Evolutionary conservation across 92 coral and sea anemone species (phyloP).

Genomic region (Palythoa caribaeorum): DNA sequence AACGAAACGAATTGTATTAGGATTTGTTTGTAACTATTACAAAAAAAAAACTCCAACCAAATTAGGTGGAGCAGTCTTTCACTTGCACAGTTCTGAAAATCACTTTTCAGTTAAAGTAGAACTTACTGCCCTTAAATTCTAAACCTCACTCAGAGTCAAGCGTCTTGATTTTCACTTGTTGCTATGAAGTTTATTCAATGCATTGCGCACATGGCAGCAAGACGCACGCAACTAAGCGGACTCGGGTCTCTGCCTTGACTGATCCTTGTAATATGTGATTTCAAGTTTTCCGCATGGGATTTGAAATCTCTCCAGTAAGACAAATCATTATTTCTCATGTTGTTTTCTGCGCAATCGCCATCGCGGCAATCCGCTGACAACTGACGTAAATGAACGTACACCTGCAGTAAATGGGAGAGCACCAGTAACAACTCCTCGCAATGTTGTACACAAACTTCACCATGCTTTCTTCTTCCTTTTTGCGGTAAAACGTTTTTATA

Average conservation of each 20-base stretch:
- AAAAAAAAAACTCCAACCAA: no score
- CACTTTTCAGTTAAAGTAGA: no score
- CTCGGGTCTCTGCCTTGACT: background rate
- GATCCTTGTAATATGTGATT: slow-evolving; percentile 10
- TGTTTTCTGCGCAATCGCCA: background rate
- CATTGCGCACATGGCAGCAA: slow-evolving; percentile 4
- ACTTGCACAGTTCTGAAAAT: no score
- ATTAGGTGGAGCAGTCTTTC: no score
- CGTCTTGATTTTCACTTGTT: background rate
- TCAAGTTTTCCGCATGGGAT: slow-evolving; percentile 24
- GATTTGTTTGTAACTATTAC: no score
- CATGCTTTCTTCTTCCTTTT: background rate
- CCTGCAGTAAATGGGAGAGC: background rate
- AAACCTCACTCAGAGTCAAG: background rate
- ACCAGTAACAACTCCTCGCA: background rate
- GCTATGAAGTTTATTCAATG: background rate
- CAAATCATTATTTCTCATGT: background rate
- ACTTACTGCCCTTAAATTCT: no score
- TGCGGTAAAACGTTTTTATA: background rate
- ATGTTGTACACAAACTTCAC: background rate
- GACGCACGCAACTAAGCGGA: background rate
- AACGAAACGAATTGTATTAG: no score
- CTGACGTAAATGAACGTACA: background rate
- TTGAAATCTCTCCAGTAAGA: slow-evolving; percentile 11
- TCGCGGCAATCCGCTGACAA: background rate